Base-by-base conservation (phyloP, 2,113 vertebrate species). In the Sinocyclocheilus maitianheensis region DNA sequence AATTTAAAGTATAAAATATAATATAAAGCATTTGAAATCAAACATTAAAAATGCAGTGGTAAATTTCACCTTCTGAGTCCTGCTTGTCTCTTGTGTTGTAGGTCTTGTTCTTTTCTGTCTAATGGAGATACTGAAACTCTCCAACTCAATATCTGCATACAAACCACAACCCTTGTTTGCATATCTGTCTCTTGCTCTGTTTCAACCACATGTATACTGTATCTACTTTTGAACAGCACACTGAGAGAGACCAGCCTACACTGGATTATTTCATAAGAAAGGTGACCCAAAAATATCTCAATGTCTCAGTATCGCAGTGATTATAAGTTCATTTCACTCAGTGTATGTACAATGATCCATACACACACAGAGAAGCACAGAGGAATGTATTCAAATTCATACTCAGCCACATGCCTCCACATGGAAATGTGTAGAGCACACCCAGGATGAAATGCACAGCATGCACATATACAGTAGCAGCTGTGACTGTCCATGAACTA, bases 331-430 rank as follows among this genome's bases (percentile, higher is more conserved):
- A 24, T 62, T 62, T 40, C 22, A 62, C 12, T 14, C 37, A 24
- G 11, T 80, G 0, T 24, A 78, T 37, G 8, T 4, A 14, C 9
- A 60, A 13, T 34, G 22, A 1, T 30, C 2, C 5, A 51, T 22
- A 72, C 14, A 75, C 63, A 67, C 58, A 65, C 4, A 65, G 53
- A 81, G 22, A 37, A 24, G 30, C 20, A 76, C 74, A 87, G 74
- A 80, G 2, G 16, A 84, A 62, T 11, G 26, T 83, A 71, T 83
- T 83, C 46, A 83, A 83, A 83, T 83, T 7, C 20, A 83, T 11
- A 6, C 3, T 51, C 26, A n/a, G 24, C 63, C 81, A 71, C 81
- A 71, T 55, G 65, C 18, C 48, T 30, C 65, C 63, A 83, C 81
- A 71, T 71, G 65, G 81, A 83, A 83, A 83, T 83, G 43, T 53